Conservation (phyloP, 2,888 invertebrate species). For the Empis livida region DNA sequence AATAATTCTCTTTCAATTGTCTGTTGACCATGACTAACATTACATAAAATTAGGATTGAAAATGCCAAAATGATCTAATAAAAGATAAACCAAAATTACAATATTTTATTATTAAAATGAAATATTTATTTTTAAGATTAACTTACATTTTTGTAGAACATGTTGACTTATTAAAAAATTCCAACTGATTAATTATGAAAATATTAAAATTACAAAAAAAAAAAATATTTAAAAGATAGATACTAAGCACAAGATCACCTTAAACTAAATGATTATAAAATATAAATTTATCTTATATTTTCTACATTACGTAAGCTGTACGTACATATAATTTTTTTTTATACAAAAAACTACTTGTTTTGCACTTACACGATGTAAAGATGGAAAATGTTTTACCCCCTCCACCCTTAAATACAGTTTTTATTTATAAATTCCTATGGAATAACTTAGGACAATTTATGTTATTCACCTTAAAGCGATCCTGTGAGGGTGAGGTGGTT, state of each 20-base stretch:
- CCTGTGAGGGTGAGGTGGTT: no score
- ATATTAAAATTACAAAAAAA: no score
- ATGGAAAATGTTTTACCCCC: no score
- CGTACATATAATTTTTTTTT: no score
- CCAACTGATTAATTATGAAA: no score
- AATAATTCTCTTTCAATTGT: conserved; percentile 16
- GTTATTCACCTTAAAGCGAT: no score
- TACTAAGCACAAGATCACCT: neutral
- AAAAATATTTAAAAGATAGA: neutral
- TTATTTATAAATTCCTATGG: no score
- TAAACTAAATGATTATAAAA: neutral
- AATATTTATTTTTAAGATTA: neutral
- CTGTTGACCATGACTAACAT: neutral
- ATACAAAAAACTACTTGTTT: no score
- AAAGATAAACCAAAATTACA: no score
- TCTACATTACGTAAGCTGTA: neutral
- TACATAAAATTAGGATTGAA: neutral
- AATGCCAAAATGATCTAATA: neutral
- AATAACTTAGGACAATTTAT: no score
- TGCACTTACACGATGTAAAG: no score
- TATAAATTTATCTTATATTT: neutral
- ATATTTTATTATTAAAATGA: neutral
- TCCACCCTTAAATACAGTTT: no score
- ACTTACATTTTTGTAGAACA: neutral
- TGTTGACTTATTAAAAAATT: neutral